Conservation (phyloP, 1,140 invertebrate species). For the Gryllus bimaculatus region DNA sequence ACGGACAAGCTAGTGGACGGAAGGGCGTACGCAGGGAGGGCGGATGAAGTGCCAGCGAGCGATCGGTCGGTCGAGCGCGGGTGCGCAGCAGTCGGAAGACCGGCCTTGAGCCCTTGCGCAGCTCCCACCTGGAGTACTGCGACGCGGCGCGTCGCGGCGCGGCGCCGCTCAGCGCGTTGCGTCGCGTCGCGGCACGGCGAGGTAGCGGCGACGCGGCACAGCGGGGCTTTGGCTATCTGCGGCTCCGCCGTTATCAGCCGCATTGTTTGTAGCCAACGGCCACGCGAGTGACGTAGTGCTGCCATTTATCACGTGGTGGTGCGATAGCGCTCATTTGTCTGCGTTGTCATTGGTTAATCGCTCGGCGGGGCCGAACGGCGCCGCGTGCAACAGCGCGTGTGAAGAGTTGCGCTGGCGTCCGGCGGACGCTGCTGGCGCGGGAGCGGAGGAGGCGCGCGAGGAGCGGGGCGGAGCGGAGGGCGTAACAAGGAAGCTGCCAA, state of each 20-base stretch:
- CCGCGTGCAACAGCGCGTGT: not conserved
- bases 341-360: constrained; percentile 1
- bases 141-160: too few relatives aligned
- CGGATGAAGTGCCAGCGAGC: too few relatives aligned
- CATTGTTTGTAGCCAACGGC: not conserved
- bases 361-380: not conserved
- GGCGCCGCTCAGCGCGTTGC: too few relatives aligned
- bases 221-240: not conserved
- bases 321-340: not conserved
- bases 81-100: not conserved
- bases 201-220: not conserved
- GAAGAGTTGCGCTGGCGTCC: not conserved
- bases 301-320: not conserved
- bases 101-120: not conserved
- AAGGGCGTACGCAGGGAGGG: too few relatives aligned
- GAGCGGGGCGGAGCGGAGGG: too few relatives aligned
- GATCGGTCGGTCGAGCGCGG: too few relatives aligned
- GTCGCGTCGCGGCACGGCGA: too few relatives aligned
- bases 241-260: not conserved
- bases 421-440: not conserved
- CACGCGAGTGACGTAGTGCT: not conserved
- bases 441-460: not conserved
- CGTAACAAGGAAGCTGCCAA: too few relatives aligned
- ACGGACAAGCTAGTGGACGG: too few relatives aligned
- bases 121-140: not conserved